phyloP scores from a whole-genome alignment of 2,888 invertebrate species.

The Drosophila buzzatii region DNA sequence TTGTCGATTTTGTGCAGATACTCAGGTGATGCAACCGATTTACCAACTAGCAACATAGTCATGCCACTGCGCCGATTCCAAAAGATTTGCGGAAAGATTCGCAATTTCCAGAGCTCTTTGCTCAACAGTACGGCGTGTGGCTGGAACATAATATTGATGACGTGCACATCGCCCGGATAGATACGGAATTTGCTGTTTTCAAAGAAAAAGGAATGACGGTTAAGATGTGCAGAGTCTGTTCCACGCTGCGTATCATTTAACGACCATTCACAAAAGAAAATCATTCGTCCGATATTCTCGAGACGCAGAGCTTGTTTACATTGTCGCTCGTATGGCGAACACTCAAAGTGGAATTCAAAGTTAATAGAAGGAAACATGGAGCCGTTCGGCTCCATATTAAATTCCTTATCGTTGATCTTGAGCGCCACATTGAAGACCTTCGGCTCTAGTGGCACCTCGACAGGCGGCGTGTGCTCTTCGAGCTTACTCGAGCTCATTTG shows the following conservation, averaged over 20 bases:
- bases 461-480: background rate
- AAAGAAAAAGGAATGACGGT: slow-evolving; percentile 60
- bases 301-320: slow-evolving; percentile 61
- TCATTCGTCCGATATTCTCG: slow-evolving; percentile 70
- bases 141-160: slow-evolving; percentile 58
- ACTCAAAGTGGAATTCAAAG: slow-evolving; percentile 52
- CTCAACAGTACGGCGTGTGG: slow-evolving; percentile 53
- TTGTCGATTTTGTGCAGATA: slow-evolving; percentile 51
- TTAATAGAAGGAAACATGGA: fast-evolving
- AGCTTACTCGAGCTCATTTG: too few relatives aligned
- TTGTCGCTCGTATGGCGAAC: slow-evolving; percentile 66
- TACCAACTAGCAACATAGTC: slow-evolving; percentile 56
- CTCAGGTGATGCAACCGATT: slow-evolving; percentile 55
- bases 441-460: background rate
- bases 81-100: slow-evolving; percentile 62
- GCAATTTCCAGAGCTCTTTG: slow-evolving; percentile 60
- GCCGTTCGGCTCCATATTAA: background rate
- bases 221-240: background rate
- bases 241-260: background rate
- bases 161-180: slow-evolving; percentile 61
- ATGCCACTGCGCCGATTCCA: slow-evolving; percentile 41
- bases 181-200: slow-evolving; percentile 49
- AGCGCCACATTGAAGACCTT: slow-evolving; percentile 30
- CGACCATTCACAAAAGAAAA: slow-evolving; percentile 68
- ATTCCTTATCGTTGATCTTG: slow-evolving; percentile 64